phyloP scores from a whole-genome alignment of 2,888 invertebrate genomes.

The Salticus scenicus region DNA sequence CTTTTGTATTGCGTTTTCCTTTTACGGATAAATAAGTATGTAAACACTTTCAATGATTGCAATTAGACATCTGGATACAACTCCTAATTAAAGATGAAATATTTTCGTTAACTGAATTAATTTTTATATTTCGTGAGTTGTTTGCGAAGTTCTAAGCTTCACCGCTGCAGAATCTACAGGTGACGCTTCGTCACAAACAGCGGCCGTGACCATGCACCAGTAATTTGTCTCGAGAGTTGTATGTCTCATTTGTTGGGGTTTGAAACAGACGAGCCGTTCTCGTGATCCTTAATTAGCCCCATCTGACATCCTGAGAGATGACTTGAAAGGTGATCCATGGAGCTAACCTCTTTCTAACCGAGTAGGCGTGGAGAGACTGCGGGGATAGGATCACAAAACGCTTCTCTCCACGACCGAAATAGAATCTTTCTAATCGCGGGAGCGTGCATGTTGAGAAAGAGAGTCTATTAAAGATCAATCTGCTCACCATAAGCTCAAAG shows the following conservation, averaged over 20 bases:
- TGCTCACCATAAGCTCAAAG: not conserved
- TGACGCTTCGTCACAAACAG: conserved; percentile 38
- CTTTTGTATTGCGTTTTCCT: too few species aligned
- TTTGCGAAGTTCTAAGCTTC: not conserved
- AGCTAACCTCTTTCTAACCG: conserved; percentile 31
- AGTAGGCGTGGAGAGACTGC: conserved; percentile 53
- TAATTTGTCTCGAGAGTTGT: conserved; percentile 40
- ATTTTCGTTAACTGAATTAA: too few species aligned
- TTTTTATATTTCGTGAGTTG: not conserved
- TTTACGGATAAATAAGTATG: too few species aligned
- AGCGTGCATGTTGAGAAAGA: not conserved
- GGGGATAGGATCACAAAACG: conserved; percentile 36
- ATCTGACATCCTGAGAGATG: conserved; percentile 65
- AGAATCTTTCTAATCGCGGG: not conserved
- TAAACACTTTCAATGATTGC: too few species aligned
- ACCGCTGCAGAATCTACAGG: conserved; percentile 37
- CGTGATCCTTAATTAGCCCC: conserved; percentile 61
- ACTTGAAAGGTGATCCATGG: conserved; percentile 39
- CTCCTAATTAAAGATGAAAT: too few species aligned
- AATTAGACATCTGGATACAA: too few species aligned
- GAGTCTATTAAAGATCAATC: conserved; percentile 5
- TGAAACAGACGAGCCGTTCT: conserved; percentile 37
- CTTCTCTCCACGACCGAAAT: not conserved
- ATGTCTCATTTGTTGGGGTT: conserved; percentile 51
- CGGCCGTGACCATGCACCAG: conserved; percentile 29